Base-by-base conservation (phyloP, 2,797 vertebrate species). In the Sebastes kiyomatsui region DNA sequence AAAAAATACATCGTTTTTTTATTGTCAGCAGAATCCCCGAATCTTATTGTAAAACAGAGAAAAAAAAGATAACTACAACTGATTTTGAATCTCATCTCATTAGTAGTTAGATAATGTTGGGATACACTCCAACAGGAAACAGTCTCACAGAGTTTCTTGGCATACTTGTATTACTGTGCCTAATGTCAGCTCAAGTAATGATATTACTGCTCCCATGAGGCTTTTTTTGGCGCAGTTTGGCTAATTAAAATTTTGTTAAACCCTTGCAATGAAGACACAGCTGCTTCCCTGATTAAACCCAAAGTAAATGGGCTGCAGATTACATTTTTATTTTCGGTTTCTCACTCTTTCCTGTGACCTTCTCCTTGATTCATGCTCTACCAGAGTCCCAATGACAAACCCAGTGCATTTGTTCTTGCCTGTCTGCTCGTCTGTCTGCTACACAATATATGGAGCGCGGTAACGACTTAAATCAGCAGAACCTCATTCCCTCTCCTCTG, bases 241-340 rank as follows among this genome's bases (percentile, higher is more conserved):
- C 81, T 80, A 69, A 88, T 89, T 81, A 81, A 75, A 79, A 56
- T 68, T 42, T 75, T 42, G 72, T 75, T 46, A 75, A 80, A 81
- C 11, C 71, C 62, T 46, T 71, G 68, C 33, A 71, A 16, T 35
- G 49, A 84, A 66, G 61, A 74, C 81, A 70, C 79, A 71, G 75
- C 83, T 90, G 83, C 42, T 81, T 52, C 27, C 32, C 74, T 77
- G 42, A 87, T 82, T 71, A 77, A 76, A 65, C 32, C 23, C 33
- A 76, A 68, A 77, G 33, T 66, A 77, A 75, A 77, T 35, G 2
- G 22, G 30, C 54, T 23, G 5, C 22, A 77, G 49, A 66, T 80
- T 55, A 33, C 27, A 7, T 23, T 61, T 54, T 20, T 30, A 58
- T 61, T 18, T 30, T 13, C 20, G 6, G 5, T 74, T 69, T 80